Conservation (phyloP, 2,888 invertebrate genomes). For the Zootermopsis nevadensis region DNA sequence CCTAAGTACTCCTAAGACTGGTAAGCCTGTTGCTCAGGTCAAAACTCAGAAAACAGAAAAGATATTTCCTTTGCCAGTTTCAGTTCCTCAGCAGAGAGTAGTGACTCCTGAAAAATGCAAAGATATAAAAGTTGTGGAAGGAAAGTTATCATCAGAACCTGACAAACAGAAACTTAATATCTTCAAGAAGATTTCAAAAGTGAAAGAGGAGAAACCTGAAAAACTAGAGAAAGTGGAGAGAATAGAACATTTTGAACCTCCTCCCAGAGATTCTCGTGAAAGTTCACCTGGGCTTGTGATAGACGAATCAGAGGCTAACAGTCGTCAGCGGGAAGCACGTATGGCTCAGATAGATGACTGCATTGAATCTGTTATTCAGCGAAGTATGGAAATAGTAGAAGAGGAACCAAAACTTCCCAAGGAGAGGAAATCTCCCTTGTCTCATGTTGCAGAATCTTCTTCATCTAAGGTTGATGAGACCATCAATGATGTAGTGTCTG, state of each 20-base stretch:
- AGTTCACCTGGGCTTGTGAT: constrained; percentile 53
- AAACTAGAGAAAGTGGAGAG: constrained; percentile 64
- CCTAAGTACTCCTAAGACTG: neutral
- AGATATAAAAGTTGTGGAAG: constrained; percentile 51
- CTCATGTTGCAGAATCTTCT: constrained; percentile 39
- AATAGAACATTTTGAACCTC: constrained; percentile 41
- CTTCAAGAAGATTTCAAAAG: constrained; percentile 83
- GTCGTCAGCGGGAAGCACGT: constrained; percentile 52
- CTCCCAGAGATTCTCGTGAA: constrained; percentile 50
- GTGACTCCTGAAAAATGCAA: constrained; percentile 45
- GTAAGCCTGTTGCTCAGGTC: constrained; percentile 6
- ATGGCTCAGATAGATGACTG: constrained; percentile 55
- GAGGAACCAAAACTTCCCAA: neutral
- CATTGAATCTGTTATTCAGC: constrained; percentile 57
- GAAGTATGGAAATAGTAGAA: constrained; percentile 44
- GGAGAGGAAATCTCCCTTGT: constrained; percentile 17
- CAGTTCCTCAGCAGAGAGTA: constrained; percentile 11
- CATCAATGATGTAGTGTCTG: constrained; percentile 56
- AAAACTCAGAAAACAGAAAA: constrained; percentile 57
- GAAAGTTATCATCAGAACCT: constrained; percentile 80
- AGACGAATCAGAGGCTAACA: constrained; percentile 52
- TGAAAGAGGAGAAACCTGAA: constrained; percentile 76
- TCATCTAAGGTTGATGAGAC: constrained; percentile 41
- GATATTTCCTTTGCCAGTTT: constrained; percentile 50
- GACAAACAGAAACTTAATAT: constrained; percentile 88